Conservation (phyloP, 2,797 vertebrate genomes). For the Ctenopoma multispine region DNA sequence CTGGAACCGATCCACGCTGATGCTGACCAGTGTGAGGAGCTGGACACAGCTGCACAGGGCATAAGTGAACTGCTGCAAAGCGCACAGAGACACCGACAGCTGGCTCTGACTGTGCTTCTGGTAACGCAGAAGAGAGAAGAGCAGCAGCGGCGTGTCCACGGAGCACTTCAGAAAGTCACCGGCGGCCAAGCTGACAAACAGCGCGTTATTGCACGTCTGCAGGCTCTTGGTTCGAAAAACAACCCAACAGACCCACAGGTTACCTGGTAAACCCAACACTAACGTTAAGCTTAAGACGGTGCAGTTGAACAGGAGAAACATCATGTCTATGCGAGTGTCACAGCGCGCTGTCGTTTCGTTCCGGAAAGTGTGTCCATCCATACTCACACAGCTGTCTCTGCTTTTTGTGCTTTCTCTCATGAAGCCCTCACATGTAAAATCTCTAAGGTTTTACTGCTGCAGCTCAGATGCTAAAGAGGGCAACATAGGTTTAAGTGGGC, state of each 20-base stretch:
- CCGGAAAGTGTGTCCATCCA: constrained; percentile 19
- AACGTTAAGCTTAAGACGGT: constrained; percentile 54
- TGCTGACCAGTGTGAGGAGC: constrained; percentile 76
- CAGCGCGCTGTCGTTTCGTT: constrained; percentile 35
- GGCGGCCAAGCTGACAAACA: constrained; percentile 72
- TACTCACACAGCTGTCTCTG: not conserved
- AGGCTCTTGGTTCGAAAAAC: constrained; percentile 69
- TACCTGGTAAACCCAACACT: constrained; percentile 65
- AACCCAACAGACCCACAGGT: constrained; percentile 75
- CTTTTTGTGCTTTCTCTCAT: not conserved
- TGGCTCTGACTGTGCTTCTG: constrained; percentile 2
- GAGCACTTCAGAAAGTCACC: constrained; percentile 75
- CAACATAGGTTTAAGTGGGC: constrained; percentile 9
- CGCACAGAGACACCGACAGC: constrained; percentile 49
- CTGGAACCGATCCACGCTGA: constrained; percentile 77
- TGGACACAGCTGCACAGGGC: constrained; percentile 79
- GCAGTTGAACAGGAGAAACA: constrained; percentile 66
- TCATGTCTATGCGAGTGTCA: not conserved
- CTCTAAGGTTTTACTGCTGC: not conserved
- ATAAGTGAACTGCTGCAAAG: constrained; percentile 75
- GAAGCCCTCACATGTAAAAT: not conserved
- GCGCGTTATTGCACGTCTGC: constrained; percentile 70
- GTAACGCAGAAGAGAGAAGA: constrained; percentile 53
- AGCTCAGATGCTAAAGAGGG: not conserved
- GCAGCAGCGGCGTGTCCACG: constrained; percentile 72